Evolutionary conservation across 2,113 vertebrate genomes (phyloP).

Genomic region (Austrofundulus limnaeus): DNA sequence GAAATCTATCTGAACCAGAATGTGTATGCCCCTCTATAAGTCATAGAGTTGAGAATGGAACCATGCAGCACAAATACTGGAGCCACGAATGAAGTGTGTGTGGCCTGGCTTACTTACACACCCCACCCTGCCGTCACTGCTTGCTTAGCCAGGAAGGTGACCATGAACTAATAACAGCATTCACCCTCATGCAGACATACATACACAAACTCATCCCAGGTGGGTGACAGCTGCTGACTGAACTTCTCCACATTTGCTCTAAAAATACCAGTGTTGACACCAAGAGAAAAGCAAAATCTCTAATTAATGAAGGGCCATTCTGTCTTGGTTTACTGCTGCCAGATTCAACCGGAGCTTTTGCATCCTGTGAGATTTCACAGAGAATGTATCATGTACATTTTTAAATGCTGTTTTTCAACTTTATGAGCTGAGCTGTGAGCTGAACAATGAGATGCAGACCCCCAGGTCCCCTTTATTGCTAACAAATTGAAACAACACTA

Average conservation of each 20-base stretch:
- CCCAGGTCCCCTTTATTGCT: not conserved
- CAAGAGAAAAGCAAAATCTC: conserved; percentile 39
- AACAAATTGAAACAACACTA: conserved; percentile 11
- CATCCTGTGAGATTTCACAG: conserved; percentile 56
- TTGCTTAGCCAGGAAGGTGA: conserved; percentile 62
- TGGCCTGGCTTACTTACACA: conserved; percentile 53
- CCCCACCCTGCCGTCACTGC: conserved; percentile 33
- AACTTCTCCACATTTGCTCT: conserved; percentile 56
- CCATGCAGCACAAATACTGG: conserved; percentile 35
- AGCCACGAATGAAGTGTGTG: conserved; percentile 52
- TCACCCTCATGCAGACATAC: conserved; percentile 52
- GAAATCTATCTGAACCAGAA: conserved; percentile 3
- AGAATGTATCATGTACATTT: conserved; percentile 27
- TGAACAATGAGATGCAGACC: conserved; percentile 43
- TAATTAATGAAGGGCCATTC: conserved; percentile 66
- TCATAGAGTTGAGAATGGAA: conserved; percentile 39
- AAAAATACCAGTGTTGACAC: conserved; percentile 71
- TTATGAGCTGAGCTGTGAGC: conserved; percentile 34
- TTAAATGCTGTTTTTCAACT: conserved; percentile 22
- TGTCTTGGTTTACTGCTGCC: conserved; percentile 49
- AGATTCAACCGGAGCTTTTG: conserved; percentile 19
- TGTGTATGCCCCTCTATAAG: conserved; percentile 24
- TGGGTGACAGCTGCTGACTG: conserved; percentile 76
- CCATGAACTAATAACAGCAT: conserved; percentile 72
- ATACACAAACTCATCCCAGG: conserved; percentile 63